phyloP scores from a whole-genome alignment of 2,797 vertebrate genomes.

The Enteromius radiatus region DNA sequence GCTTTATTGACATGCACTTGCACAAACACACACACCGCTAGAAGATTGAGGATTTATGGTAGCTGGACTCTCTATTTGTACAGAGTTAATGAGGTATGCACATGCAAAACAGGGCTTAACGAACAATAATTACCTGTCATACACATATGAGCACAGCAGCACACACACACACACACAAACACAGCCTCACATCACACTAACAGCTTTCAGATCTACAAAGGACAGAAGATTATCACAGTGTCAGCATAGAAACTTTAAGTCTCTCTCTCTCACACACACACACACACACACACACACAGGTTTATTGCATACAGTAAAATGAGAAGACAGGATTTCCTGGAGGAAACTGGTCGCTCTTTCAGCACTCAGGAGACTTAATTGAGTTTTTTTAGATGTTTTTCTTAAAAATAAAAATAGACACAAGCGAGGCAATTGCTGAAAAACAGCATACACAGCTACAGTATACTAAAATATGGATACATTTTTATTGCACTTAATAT shows the following conservation, averaged over 20 bases:
- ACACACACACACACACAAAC: background rate
- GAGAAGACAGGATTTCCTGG: background rate
- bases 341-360: background rate
- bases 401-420: background rate
- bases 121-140: slow-evolving; percentile 61
- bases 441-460: background rate
- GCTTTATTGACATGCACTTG: slow-evolving; percentile 25
- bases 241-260: background rate
- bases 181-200: background rate
- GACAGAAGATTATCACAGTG: background rate
- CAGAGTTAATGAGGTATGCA: slow-evolving; percentile 66
- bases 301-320: slow-evolving; percentile 7
- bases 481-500: background rate
- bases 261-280: background rate
- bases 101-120: slow-evolving; percentile 67
- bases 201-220: slow-evolving; percentile 12
- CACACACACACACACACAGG: background rate
- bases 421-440: background rate
- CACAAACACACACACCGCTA: background rate
- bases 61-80: slow-evolving; percentile 59
- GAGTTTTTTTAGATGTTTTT: background rate
- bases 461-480: background rate
- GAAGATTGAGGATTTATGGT: slow-evolving; percentile 57
- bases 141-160: slow-evolving; percentile 39
- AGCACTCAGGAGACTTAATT: background rate